Evolutionary conservation across 2,113 vertebrate species (phyloP), one percentile per base, ranked within the genome.

Genomic region (Dinomys branickii): DNA sequence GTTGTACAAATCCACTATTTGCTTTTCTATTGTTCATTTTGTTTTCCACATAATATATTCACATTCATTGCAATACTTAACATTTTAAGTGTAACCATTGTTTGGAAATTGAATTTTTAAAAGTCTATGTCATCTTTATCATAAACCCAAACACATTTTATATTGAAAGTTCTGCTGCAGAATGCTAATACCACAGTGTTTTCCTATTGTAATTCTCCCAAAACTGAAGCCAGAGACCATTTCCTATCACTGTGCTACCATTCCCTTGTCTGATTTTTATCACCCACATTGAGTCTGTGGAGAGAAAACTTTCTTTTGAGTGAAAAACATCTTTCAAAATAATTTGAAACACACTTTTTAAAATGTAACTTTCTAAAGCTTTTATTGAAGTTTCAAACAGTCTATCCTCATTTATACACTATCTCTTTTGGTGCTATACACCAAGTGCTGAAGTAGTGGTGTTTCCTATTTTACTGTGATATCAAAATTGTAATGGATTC

Each of bases 401-500:
- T 88, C 44, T 97, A 85, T 93, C 87, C 96, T 92, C 26, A 41
- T 96, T 97, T 97, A 47, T 59, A 97, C 96, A 92, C 38, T 85
- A 83, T 83, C 83, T 80, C 96, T 98, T 86, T 94, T 52, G 93
- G 73, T 78, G 58, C 59, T 91, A 69, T 95, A 35, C 67, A 95
- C 5, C 30, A 90, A 82, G 50, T 97, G 90, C 20, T 38, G 3
- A 87, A 84, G 44, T 95, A 90, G 67, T 80, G 88, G 44, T 97
- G 91, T 82, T 96, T 94, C 17, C 78, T 94, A 50, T 94, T 97
- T 98, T 85, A 90, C 52, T 96, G 93, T 91, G 92, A 97, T 95
- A 98, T 96, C 91, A 85, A 98, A 98, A 96, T 94, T 97, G 83
- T 97, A 98, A 97, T 95, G 91, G 50, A 93, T 80, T 97, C 88